Percentiles rank a stretch among this genome's conserved stretches.
Evolutionary conservation across 2,797 vertebrate genomes (phyloP).

Genomic region (Lophius americanus): DNA sequence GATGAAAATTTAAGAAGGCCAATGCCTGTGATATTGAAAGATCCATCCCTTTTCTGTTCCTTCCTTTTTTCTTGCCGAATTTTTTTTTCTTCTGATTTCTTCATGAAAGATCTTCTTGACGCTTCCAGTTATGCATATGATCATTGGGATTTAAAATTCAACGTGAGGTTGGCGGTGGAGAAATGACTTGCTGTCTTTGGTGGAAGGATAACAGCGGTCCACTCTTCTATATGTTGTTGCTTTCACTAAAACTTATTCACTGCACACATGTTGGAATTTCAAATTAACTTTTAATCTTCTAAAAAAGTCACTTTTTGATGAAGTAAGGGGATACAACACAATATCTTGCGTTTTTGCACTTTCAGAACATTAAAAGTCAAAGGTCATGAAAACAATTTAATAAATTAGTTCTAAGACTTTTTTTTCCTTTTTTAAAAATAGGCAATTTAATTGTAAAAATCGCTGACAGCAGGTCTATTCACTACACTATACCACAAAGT

Average conservation of each 20-base stretch:
- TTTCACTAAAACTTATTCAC: not conserved
- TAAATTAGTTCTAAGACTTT: not conserved
- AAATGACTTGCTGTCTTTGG: constrained; percentile 38
- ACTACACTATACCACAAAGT: constrained; percentile 20
- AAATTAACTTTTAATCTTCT: not conserved
- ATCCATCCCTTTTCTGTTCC: not conserved
- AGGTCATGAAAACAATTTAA: not conserved
- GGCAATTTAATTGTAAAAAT: constrained; percentile 1
- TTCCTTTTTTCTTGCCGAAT: not conserved
- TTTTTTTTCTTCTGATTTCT: not conserved
- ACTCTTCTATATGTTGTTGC: not conserved
- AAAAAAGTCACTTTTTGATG: not conserved
- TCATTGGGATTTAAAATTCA: constrained; percentile 23
- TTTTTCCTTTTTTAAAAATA: not conserved
- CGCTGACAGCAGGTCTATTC: constrained; percentile 5
- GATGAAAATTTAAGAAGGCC: constrained; percentile 58
- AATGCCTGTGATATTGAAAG: constrained; percentile 57
- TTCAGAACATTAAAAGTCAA: not conserved
- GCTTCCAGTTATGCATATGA: constrained; percentile 9
- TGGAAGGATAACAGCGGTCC: constrained; percentile 47
- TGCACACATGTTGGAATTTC: not conserved
- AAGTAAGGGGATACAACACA: not conserved
- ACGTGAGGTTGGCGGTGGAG: constrained; percentile 57
- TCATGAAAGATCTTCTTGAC: not conserved
- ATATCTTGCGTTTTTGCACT: not conserved